Evolutionary conservation across 2,113 vertebrate genomes (phyloP), one percentile per base, ranked within the genome.

Genomic region (Hemiprocne comata): DNA sequence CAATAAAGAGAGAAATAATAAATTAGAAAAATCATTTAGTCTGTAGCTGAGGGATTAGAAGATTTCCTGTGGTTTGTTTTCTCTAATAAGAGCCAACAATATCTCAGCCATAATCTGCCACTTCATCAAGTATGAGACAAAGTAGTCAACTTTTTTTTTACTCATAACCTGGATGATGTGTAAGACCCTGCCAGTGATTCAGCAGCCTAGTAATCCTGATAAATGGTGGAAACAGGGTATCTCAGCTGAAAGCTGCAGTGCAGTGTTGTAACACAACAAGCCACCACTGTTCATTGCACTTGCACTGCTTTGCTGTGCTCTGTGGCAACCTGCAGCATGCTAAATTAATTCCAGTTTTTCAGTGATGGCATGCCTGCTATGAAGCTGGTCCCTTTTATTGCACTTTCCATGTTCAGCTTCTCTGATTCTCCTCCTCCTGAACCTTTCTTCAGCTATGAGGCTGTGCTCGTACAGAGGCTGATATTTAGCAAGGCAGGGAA

Each of bases 111-210:
- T 46, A 69, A 48, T 44, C 17, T 67, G 38, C 70, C 18, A 10
- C 36, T 87, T 9, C 6, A 10, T 38, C 21, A 21, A n/a, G 51
- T 20, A n/a, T 29, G 64, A 85, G 26, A 19, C 2, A 4, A 72
- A 91, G 29, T 21, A 61, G 34, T 44, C n/a, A 80, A 3, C 17
- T 38, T 87, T 51, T 60, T 17, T 38, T 36, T 48, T 14, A 31
- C 34, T 66, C 19, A 33, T 36, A 46, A 72, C 23, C 33, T 13
- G 9, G 0, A 2, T 42, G 33, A 73, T 0, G 1, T 60, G 25
- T 23, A 42, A 34, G 51, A 53, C 17, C 7, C 19, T 21, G n/a
- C 9, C 33, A 21, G 64, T 26, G 38, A 58, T 44, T 65, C 83
- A 85, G 57, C 48, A 80, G 83, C 15, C 29, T 20, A 12, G 17